Evolutionary conservation across 2,888 invertebrate species (phyloP), one percentile per base, ranked within the genome.

Genomic region (Leucophenga maculata): DNA sequence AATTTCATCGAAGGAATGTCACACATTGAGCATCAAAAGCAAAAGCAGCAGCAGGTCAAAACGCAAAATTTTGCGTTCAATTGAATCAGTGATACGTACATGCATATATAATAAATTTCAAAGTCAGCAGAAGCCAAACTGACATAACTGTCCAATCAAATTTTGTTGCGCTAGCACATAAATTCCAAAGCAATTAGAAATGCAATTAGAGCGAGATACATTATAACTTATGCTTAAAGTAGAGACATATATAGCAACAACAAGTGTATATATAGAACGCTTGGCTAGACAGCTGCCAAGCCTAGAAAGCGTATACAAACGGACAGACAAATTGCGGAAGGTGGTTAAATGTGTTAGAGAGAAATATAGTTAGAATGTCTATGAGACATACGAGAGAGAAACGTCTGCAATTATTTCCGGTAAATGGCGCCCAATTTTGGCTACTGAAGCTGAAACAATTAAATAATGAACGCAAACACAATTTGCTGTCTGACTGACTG

Each of bases 361-460:
- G 6, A 13, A 16, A 13, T 48, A 48, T 6, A 48, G 6, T 48
- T 16, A 48, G n/a, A 48, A 6, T 16, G 50, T 13, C 50, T 18
- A 50, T 3, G 16, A 50, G n/a, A 48, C 50, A 57, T 26, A 57
- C 6, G 14, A 14, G 9, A 55, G 11, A 55, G 2, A 55, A 11
- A 22, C 16, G n/a, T 39, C 8, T 16, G 39, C 60, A 62, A 62
- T 62, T 62, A 62, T 62, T 62, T 62, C 46, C 44, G 62, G 62
- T 62, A 62, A 62, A 62, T 62, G 62, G 62, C 62, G 46, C 46
- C 62, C 62, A 62, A 62, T 22, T 62, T 62, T 46, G 57, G 31
- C 13, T 20, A 62, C 20, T 46, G 62, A 31, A 55, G 31, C 57
- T 32, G 50, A 50, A 50, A 62, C 62, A 62, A 62, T 60, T 60